Percentiles rank a stretch among this genome's conserved stretches.
These are phyloP conservation scores for Ischnura elegans DNA, from an alignment of 2,888 invertebrate genomes.

Conservation along the genomic window DNA sequence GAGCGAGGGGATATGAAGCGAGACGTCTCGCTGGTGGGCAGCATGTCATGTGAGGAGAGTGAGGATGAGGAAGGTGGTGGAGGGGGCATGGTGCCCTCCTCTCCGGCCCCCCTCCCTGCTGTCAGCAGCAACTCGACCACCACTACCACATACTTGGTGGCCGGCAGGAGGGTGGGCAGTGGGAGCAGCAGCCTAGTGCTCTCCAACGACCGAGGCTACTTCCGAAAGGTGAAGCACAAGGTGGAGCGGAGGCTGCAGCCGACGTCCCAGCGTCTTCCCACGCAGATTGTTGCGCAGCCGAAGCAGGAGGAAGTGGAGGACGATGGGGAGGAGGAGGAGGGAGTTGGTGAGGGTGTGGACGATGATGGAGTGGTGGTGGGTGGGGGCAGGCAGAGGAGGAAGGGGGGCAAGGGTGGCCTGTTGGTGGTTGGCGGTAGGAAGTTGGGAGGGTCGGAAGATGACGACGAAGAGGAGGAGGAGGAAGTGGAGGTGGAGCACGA, in stretches of 20 bases:
- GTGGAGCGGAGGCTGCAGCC: background rate
- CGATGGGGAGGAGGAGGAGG: background rate
- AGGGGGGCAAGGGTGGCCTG: background rate
- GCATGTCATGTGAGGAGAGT: slow-evolving; percentile 81
- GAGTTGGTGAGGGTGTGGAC: no score
- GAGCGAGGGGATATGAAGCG: slow-evolving; percentile 95
- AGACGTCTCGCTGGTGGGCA: slow-evolving; percentile 79
- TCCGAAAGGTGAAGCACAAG: slow-evolving; percentile 61
- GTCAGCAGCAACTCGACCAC: background rate
- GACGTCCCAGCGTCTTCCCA: slow-evolving; percentile 75
- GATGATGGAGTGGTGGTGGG: background rate
- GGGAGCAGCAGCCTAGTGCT: background rate
- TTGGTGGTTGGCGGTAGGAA: no score
- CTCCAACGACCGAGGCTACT: slow-evolving; percentile 35
- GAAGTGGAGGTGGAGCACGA: slow-evolving; percentile 77
- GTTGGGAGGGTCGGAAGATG: background rate
- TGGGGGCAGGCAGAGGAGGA: background rate
- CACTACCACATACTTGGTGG: slow-evolving; percentile 33
- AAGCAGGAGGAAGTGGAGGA: background rate
- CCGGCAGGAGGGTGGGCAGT: slow-evolving; percentile 39
- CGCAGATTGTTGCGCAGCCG: background rate
- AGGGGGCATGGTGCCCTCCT: slow-evolving; percentile 70
- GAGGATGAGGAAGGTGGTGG: slow-evolving; percentile 77
- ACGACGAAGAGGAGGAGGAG: slow-evolving; percentile 55
- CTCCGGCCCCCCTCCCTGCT: slow-evolving; percentile 67